These are phyloP conservation scores for Tautogolabrus adspersus DNA, from an alignment of 2,113 vertebrate species.

Conservation along the genomic window DNA sequence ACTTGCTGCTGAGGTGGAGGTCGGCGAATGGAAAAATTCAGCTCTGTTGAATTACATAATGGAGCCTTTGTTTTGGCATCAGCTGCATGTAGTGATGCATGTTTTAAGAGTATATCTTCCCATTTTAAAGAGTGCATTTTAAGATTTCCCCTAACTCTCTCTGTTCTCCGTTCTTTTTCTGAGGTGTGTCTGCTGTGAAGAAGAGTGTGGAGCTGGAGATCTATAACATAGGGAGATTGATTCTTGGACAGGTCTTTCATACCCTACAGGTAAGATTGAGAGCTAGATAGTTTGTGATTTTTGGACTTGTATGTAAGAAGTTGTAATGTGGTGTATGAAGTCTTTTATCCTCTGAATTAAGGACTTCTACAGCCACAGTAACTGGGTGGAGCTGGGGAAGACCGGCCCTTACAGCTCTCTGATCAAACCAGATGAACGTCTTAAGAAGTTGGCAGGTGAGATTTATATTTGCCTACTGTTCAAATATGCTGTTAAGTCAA, in stretches of 20 bases:
- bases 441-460: conserved; percentile 74
- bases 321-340: not conserved
- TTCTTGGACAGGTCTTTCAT: conserved; percentile 70
- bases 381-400: conserved; percentile 79
- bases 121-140: too few species aligned
- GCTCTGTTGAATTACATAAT: too few species aligned
- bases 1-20: too few species aligned
- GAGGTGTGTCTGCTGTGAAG: conserved; percentile 69
- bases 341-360: not conserved
- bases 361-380: conserved; percentile 83
- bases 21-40: too few species aligned
- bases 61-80: too few species aligned
- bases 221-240: conserved; percentile 42
- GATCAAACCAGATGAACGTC: conserved; percentile 65
- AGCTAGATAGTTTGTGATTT: not conserved
- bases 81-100: too few species aligned
- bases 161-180: not conserved
- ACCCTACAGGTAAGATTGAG: conserved; percentile 71
- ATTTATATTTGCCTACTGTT: not conserved
- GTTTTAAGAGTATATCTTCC: too few species aligned
- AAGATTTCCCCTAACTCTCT: not conserved
- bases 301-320: not conserved
- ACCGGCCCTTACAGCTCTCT: conserved; percentile 58
- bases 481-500: not conserved
- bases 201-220: conserved; percentile 58